phyloP scores from a whole-genome alignment of 1,140 invertebrate species.

The Drosophila nigrodunni region DNA sequence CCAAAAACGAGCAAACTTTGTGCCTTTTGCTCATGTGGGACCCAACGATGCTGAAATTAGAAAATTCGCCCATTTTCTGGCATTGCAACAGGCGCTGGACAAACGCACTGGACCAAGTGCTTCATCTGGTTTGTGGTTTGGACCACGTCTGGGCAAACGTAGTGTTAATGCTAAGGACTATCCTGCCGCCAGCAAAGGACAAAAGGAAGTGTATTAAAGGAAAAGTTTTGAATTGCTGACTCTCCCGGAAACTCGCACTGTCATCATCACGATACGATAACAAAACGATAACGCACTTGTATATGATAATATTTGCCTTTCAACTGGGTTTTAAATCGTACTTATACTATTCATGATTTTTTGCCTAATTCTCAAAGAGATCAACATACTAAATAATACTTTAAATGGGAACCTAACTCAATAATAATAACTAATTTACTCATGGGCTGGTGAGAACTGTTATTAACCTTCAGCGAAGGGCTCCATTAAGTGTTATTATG shows the following conservation, averaged over 20 bases:
- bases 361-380: conserved; percentile 31
- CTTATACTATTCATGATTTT: not conserved
- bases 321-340: conserved; percentile 18
- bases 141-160: conserved; percentile 86
- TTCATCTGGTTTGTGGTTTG: conserved; percentile 86
- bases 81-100: conserved; percentile 75
- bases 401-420: conserved; percentile 54
- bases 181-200: conserved; percentile 45
- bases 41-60: conserved; percentile 83
- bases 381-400: conserved; percentile 58
- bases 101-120: conserved; percentile 80
- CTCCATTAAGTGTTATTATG: not conserved
- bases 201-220: conserved; percentile 71
- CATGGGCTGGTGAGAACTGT: conserved; percentile 77
- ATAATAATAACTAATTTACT: conserved; percentile 35
- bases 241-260: not conserved
- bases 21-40: conserved; percentile 86
- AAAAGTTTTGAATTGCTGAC: not conserved
- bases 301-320: conserved; percentile 9
- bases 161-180: conserved; percentile 65
- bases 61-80: conserved; percentile 77
- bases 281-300: conserved; percentile 16
- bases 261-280: not conserved
- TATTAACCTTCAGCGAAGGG: conserved; percentile 47
- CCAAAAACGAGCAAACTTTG: conserved; percentile 85